Percentiles rank a stretch among this genome's conserved stretches.
These are phyloP conservation scores for Drosophila hydei DNA, from an alignment of 1,140 invertebrate species.

Conservation along the genomic window DNA sequence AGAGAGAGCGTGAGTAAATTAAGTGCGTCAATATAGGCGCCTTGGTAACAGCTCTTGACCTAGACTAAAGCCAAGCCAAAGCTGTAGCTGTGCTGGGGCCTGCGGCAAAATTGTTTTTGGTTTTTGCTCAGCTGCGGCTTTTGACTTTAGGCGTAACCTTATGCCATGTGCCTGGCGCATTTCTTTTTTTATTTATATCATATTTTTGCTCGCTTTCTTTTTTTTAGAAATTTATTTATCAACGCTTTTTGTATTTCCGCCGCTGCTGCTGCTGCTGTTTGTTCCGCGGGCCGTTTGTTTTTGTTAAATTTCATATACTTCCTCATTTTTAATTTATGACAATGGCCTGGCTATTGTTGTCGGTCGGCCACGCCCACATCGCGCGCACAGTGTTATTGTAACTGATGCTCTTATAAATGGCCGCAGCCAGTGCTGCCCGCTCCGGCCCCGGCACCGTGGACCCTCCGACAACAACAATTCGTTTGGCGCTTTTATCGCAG, in stretches of 20 bases:
- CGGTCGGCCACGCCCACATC: constrained; percentile 46
- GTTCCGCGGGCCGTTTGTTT: constrained; percentile 63
- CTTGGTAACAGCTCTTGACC: constrained; percentile 27
- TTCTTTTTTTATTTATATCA: constrained; percentile 12
- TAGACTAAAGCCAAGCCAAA: constrained; percentile 10
- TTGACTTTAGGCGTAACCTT: constrained; percentile 37
- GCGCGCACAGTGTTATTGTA: constrained; percentile 71
- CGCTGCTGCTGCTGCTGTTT: constrained; percentile 33
- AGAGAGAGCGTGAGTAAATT: constrained; percentile 12
- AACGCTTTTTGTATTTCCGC: constrained; percentile 77
- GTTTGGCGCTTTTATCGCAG: constrained; percentile 77
- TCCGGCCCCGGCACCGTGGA: background rate
- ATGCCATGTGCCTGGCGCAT: constrained; percentile 20
- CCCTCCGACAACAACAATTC: constrained; percentile 73
- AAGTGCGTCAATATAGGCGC: constrained; percentile 21
- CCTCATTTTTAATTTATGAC: constrained; percentile 83
- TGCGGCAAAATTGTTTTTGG: constrained; percentile 1
- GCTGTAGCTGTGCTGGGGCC: background rate
- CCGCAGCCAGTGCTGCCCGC: constrained; percentile 10
- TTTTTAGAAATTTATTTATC: constrained; percentile 74
- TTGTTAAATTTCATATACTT: constrained; percentile 80
- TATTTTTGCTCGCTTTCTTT: constrained; percentile 27
- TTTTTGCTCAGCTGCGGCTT: constrained; percentile 7
- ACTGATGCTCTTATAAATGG: constrained; percentile 82
- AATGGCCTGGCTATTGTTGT: constrained; percentile 73